A percentile compares a stretch with the other conserved stretches of the same genome.
Conservation (phyloP, 1,140 invertebrate genomes). For the Calliphora vicina region DNA sequence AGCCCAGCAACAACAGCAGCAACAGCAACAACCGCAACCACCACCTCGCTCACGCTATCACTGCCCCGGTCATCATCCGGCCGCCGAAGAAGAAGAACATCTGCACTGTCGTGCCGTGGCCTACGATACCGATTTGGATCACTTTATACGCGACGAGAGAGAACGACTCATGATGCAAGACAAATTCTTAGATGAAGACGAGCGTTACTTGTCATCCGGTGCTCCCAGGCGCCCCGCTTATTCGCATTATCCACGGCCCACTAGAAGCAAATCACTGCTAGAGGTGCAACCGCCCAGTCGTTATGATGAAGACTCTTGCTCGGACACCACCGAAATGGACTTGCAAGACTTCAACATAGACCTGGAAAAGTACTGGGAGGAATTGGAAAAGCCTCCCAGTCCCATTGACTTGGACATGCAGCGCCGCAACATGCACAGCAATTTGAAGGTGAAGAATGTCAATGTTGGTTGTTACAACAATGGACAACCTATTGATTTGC, state of each 20-base stretch:
- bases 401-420: conserved; percentile 61
- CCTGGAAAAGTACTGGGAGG: conserved; percentile 62
- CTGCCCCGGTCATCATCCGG: conserved; percentile 59
- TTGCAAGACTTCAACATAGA: conserved; percentile 62
- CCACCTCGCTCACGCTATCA: conserved; percentile 40
- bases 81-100: conserved; percentile 60
- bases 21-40: background rate
- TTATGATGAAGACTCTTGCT: conserved; percentile 61
- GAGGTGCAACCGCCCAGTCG: conserved; percentile 58
- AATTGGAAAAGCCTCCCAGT: conserved; percentile 60
- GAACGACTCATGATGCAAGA: conserved; percentile 58
- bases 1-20: background rate
- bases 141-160: conserved; percentile 59
- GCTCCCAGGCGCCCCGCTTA: conserved; percentile 36
- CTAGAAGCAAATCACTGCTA: conserved; percentile 58
- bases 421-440: conserved; percentile 61
- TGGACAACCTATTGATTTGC: conserved; percentile 59
- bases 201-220: conserved; percentile 50
- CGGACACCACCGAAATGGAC: conserved; percentile 61
- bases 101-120: conserved; percentile 52
- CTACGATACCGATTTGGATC: conserved; percentile 61
- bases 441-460: conserved; percentile 59
- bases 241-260: conserved; percentile 48
- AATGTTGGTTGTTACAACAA: conserved; percentile 61
- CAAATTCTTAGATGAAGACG: conserved; percentile 62